Evolutionary conservation across 2,113 vertebrate species (phyloP).

Genomic region (Anser brachyrhynchus): DNA sequence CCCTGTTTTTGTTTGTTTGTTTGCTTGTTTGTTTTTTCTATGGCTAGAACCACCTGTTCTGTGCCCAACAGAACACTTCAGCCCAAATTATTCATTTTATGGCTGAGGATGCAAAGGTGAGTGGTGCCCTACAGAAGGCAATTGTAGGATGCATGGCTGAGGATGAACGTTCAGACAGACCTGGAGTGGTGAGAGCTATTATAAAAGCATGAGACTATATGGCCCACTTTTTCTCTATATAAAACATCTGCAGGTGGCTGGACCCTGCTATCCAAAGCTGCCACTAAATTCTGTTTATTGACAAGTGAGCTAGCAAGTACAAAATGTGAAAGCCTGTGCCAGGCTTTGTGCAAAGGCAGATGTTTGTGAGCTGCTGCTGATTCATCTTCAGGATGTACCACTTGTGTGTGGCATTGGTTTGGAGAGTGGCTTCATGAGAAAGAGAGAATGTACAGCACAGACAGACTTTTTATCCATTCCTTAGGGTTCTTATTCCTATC

Average conservation of each 20-base stretch:
- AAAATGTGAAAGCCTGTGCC: not conserved
- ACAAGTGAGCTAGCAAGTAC: not conserved
- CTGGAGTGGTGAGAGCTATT: not conserved
- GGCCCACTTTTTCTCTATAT: not conserved
- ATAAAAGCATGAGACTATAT: not conserved
- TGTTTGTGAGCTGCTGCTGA: not conserved
- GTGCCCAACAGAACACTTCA: constrained; percentile 60
- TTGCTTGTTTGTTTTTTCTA: not conserved
- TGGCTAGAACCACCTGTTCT: constrained; percentile 61
- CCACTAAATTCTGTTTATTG: not conserved
- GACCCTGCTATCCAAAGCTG: not conserved
- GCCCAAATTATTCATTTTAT: constrained; percentile 58
- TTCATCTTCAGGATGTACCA: constrained; percentile 35
- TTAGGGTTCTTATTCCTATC: not conserved
- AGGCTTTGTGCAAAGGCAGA: constrained; percentile 10
- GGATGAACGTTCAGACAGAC: not conserved
- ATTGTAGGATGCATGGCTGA: not conserved
- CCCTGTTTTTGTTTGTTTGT: too few species aligned
- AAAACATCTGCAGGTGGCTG: not conserved
- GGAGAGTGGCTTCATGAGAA: not conserved
- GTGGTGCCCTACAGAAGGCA: constrained; percentile 30
- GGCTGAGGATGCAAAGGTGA: constrained; percentile 33
- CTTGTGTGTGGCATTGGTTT: not conserved
- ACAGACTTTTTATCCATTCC: not conserved
- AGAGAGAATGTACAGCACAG: not conserved